Conservation (phyloP, 2,113 vertebrate species). For the Prionailurus viverrinus region DNA sequence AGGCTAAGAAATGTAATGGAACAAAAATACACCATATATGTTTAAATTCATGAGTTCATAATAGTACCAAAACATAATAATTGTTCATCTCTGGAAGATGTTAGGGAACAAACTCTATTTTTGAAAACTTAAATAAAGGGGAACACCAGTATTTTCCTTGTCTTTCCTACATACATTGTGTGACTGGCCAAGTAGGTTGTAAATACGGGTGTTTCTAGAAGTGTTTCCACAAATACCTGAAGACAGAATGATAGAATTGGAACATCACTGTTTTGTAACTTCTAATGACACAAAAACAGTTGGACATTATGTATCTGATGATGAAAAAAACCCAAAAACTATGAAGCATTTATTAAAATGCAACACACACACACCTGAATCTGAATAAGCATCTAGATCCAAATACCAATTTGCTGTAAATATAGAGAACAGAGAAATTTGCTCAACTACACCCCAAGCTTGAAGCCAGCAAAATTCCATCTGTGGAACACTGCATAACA, state of each 20-base stretch:
- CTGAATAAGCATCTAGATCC: not conserved
- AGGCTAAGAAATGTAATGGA: not conserved
- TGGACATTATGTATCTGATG: not conserved
- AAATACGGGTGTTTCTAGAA: not conserved
- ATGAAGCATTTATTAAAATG: not conserved
- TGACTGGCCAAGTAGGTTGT: not conserved
- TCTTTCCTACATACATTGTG: not conserved
- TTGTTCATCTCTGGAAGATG: not conserved
- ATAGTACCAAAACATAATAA: not conserved
- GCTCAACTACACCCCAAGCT: not conserved
- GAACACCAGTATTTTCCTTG: not conserved
- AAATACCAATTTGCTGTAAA: not conserved
- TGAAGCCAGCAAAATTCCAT: not conserved
- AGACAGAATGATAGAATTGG: not conserved
- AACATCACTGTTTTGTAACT: not conserved
- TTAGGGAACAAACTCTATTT: not conserved
- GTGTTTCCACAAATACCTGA: not conserved
- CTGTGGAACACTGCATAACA: not conserved
- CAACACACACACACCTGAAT: not conserved
- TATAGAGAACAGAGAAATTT: not conserved
- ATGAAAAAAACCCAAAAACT: not conserved
- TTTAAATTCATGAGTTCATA: conserved; percentile 10
- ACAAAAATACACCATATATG: not conserved
- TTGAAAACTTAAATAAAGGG: conserved; percentile 8
- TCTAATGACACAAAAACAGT: not conserved